Evolutionary conservation across 2,797 vertebrate species (phyloP), one percentile per base, ranked within the genome.

Genomic region (Lagorchestes hirsutus): DNA sequence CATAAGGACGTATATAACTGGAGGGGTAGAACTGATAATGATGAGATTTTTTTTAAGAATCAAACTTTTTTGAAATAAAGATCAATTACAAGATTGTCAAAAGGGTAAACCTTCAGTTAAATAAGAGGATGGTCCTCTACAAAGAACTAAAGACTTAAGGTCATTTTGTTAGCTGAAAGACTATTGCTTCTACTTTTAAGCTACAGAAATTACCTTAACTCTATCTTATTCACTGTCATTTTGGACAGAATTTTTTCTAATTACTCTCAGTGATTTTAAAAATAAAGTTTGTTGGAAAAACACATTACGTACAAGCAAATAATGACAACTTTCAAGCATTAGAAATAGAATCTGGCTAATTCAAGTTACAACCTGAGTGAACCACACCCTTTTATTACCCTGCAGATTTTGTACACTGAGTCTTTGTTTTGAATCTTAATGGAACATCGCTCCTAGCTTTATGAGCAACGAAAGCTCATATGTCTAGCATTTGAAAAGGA

Each of bases 281-380:
- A 9, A 54, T 34, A 54, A 52, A 13, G 57, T 92, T 67, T 59
- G 90, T 27, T 82, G 58, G 90, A 54, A 94, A 97, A 95, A 82
- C 28, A 59, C 3, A 28, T 12, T 22, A 93, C 91, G 82, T 5
- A 40, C 16, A 93, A 90, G 24, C n/a, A 94, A 0, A 0, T 5
- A 0, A 3, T 74, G 90, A 27, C 0, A 1, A 50, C 40, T 52
- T 74, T 9, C 29, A 52, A 29, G 50, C 55, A 95, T 94, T 28
- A 93, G 95, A 92, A 90, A 97, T 92, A 97, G 93, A 96, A 92
- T 0, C 31, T 95, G 95, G 96, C 0, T 3, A 82, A 18, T 90
- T 96, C 98, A 0, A 96, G 98, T 98, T 97, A 94, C 98, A 97
- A 98, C 98, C 97, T 10, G 97, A 97, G 93, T 10, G 82, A 97